phyloP scores from a whole-genome alignment of 2,113 vertebrate genomes.

The Corythaixoides concolor region DNA sequence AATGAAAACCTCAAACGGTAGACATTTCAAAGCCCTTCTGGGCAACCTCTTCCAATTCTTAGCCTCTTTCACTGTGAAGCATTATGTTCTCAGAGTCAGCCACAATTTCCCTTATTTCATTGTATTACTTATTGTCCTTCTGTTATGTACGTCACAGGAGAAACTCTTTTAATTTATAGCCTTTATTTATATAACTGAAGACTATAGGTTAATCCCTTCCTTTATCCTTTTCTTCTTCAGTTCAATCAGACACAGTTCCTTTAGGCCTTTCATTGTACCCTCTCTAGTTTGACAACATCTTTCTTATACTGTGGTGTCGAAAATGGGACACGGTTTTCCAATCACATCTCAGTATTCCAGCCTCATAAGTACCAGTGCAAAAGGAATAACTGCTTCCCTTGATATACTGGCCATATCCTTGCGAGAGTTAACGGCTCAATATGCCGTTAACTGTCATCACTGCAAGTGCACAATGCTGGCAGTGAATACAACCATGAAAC shows the following conservation, averaged over 20 bases:
- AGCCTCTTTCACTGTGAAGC: background rate
- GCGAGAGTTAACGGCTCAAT: background rate
- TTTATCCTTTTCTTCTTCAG: background rate
- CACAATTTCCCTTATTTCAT: background rate
- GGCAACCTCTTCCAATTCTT: background rate
- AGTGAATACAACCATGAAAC: background rate
- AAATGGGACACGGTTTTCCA: background rate
- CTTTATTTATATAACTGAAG: background rate
- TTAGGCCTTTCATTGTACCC: background rate
- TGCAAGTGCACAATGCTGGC: background rate
- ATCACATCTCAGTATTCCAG: background rate
- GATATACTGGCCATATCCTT: background rate
- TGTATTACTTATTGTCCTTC: background rate
- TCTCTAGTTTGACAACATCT: background rate
- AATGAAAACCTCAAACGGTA: background rate
- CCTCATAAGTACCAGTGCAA: background rate
- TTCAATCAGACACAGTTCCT: background rate
- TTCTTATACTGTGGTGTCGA: background rate
- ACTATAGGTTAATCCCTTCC: background rate
- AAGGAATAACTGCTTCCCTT: background rate
- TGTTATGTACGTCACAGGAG: background rate
- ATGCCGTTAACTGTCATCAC: background rate
- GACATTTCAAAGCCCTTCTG: background rate
- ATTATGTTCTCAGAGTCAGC: background rate
- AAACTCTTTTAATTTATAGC: background rate